These are phyloP conservation scores for Alca torda DNA, from an alignment of 2,797 vertebrate species.

Conservation along the genomic window DNA sequence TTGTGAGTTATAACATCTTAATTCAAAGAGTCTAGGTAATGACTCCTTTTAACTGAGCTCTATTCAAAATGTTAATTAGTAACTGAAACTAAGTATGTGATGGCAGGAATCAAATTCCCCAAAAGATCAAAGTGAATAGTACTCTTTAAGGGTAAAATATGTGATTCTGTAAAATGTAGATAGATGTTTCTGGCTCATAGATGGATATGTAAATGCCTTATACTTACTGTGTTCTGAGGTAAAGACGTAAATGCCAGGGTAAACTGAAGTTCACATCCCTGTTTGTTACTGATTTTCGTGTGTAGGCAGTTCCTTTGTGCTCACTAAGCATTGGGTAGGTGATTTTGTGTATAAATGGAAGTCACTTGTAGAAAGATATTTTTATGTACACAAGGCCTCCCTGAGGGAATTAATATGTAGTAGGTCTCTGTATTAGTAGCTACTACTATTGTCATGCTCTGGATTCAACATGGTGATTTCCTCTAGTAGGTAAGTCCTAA, in stretches of 20 bases:
- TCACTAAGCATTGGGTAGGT: background rate
- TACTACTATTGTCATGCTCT: background rate
- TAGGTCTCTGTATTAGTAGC: background rate
- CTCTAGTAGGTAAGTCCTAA: background rate
- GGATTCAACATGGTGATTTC: background rate
- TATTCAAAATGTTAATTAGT: conserved; percentile 7
- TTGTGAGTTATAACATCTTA: conserved; percentile 56
- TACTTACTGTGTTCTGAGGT: background rate
- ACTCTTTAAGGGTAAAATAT: background rate
- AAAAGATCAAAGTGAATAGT: background rate
- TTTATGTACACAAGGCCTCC: background rate
- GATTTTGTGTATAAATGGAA: background rate
- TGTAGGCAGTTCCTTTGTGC: background rate
- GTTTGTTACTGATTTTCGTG: background rate
- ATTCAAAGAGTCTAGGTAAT: conserved; percentile 35
- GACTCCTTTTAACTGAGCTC: background rate
- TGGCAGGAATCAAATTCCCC: background rate
- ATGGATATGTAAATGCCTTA: background rate
- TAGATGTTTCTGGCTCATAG: background rate
- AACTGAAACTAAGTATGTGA: background rate
- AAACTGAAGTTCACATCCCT: background rate
- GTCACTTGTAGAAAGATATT: background rate
- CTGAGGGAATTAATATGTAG: background rate
- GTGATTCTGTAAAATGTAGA: background rate
- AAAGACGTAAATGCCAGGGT: background rate